Conservation (phyloP, 2,888 invertebrate species). For the Protodeltote pygarga region DNA sequence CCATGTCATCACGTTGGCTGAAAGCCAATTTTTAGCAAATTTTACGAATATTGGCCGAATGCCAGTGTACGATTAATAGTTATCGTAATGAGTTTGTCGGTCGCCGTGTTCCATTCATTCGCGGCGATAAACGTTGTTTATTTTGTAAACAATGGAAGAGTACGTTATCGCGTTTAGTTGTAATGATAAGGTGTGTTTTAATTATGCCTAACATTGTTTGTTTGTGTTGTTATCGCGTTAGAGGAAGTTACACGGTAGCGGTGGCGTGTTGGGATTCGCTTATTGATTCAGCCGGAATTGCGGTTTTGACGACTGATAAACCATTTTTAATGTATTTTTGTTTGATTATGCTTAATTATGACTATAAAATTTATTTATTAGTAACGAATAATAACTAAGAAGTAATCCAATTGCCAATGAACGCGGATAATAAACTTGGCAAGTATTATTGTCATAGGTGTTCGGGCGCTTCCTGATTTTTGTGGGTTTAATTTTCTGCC, state of each 20-base stretch:
- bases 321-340: no score
- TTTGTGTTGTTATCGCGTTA: constrained; percentile 27
- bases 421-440: constrained; percentile 16
- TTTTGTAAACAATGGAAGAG: constrained; percentile 78
- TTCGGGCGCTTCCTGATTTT: constrained; percentile 15
- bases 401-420: constrained; percentile 4
- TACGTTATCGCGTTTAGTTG: constrained; percentile 59
- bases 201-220: constrained; percentile 31
- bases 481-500: constrained; percentile 16
- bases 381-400: no score
- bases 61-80: constrained; percentile 59
- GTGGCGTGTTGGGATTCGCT: not conserved
- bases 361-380: no score
- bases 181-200: constrained; percentile 43
- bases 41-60: constrained; percentile 61
- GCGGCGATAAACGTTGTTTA: constrained; percentile 68
- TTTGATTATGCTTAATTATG: no score
- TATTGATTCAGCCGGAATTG: constrained; percentile 10
- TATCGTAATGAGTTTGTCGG: constrained; percentile 46
- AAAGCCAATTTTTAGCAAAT: constrained; percentile 59
- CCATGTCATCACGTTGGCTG: constrained; percentile 70
- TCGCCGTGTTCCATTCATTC: constrained; percentile 59
- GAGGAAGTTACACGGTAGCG: constrained; percentile 16
- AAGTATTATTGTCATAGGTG: constrained; percentile 14
- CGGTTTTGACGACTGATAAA: constrained; percentile 11